Percentiles rank a stretch among this genome's conserved stretches.
Evolutionary conservation across 2,113 vertebrate genomes (phyloP).

Genomic region (Tautogolabrus adspersus): DNA sequence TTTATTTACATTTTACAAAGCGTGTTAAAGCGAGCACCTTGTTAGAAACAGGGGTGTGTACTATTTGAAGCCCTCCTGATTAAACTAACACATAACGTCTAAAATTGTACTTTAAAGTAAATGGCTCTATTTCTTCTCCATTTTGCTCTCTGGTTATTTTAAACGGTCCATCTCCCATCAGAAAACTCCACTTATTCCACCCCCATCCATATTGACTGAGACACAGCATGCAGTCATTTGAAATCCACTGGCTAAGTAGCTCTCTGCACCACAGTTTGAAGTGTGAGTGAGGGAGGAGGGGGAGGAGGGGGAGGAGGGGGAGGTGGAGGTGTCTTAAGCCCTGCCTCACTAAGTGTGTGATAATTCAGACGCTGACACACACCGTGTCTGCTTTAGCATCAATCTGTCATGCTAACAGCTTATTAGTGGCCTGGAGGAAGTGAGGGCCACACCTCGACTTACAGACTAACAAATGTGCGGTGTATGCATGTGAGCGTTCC

Average conservation of each 20-base stretch:
- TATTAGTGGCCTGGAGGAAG: constrained; percentile 82
- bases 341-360: constrained; percentile 77
- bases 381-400: constrained; percentile 78
- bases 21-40: too few species aligned
- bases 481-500: constrained; percentile 6
- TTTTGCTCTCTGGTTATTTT: constrained; percentile 3
- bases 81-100: background rate
- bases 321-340: constrained; percentile 53
- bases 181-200: constrained; percentile 42
- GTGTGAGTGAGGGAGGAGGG: constrained; percentile 31
- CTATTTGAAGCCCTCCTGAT: too few species aligned
- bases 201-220: constrained; percentile 33
- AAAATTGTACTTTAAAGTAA: background rate
- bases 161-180: constrained; percentile 44
- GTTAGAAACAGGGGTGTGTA: too few species aligned
- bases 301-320: constrained; percentile 18
- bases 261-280: constrained; percentile 42
- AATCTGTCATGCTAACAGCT: constrained; percentile 84
- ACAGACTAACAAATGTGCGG: constrained; percentile 69
- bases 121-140: background rate
- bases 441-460: constrained; percentile 73
- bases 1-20: too few species aligned
- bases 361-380: constrained; percentile 79
- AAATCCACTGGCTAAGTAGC: constrained; percentile 62
- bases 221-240: constrained; percentile 43